phyloP scores from a whole-genome alignment of 1,140 invertebrate genomes.

The Papilio xuthus region DNA sequence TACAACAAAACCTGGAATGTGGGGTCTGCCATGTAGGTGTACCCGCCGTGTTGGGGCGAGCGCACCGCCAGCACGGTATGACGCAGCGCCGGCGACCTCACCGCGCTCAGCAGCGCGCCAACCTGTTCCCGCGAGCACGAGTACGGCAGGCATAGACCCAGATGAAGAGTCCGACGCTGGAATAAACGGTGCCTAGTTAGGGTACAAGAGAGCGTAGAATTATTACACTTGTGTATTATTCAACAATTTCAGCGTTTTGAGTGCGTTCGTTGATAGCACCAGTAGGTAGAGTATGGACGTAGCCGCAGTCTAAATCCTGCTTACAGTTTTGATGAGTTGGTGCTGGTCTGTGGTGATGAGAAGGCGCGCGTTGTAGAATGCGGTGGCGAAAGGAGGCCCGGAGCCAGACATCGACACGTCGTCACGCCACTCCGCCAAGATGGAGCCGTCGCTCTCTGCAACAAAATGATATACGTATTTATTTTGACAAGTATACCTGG shows the following conservation, averaged over 20 bases:
- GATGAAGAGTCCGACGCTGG: conserved; percentile 83
- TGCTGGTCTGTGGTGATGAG: conserved; percentile 56
- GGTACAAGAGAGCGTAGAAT: background rate
- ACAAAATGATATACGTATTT: conserved; percentile 13
- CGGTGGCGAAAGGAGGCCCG: conserved; percentile 72
- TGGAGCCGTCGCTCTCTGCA: conserved; percentile 63
- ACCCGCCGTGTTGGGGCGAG: conserved; percentile 85
- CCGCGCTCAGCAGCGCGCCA: conserved; percentile 81
- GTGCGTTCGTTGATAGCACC: too few relatives aligned
- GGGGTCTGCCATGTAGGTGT: conserved; percentile 85
- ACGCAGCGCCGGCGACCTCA: conserved; percentile 73
- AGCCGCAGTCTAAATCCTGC: background rate
- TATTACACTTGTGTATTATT: background rate
- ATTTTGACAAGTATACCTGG: too few relatives aligned
- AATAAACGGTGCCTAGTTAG: background rate
- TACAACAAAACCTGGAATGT: conserved; percentile 88
- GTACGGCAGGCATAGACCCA: conserved; percentile 88
- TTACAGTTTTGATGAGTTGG: conserved; percentile 68
- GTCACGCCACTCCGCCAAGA: conserved; percentile 72
- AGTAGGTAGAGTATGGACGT: too few relatives aligned
- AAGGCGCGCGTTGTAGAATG: conserved; percentile 72
- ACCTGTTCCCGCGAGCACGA: conserved; percentile 85
- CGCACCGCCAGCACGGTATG: conserved; percentile 83
- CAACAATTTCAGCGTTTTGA: too few relatives aligned
- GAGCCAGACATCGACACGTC: conserved; percentile 69